Evolutionary conservation across 1,140 invertebrate species (phyloP).

Genomic region (Drosophila seguyi): DNA sequence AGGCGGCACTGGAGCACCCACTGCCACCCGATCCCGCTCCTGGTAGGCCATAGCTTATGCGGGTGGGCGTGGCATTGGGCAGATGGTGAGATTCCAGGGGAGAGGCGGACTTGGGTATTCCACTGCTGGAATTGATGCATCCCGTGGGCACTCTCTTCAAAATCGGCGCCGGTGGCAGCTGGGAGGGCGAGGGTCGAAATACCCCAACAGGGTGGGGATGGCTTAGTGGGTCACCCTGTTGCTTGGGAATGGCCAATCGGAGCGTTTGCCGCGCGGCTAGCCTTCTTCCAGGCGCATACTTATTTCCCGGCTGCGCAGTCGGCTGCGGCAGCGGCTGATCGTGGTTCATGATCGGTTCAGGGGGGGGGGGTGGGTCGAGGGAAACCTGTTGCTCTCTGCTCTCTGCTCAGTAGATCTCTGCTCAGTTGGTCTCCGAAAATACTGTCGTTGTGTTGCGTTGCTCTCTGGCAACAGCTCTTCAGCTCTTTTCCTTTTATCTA

Average conservation of each 20-base stretch:
- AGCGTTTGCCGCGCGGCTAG: slow-evolving; percentile 80
- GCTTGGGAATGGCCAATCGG: slow-evolving; percentile 80
- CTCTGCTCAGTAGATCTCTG: too few relatives aligned
- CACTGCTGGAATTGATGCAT: slow-evolving; percentile 21
- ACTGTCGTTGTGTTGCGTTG: background rate
- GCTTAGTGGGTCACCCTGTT: slow-evolving; percentile 61
- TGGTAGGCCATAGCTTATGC: slow-evolving; percentile 32
- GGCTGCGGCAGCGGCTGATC: slow-evolving; percentile 17
- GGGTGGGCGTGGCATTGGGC: slow-evolving; percentile 75
- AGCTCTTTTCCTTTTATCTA: background rate
- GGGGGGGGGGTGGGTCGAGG: background rate
- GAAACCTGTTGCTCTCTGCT: slow-evolving; percentile 15
- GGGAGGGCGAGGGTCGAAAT: slow-evolving; percentile 74
- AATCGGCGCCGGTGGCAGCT: slow-evolving; percentile 77
- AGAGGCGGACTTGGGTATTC: slow-evolving; percentile 75
- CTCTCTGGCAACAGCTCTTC: background rate
- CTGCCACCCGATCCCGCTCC: slow-evolving; percentile 7
- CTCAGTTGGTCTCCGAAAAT: slow-evolving; percentile 1
- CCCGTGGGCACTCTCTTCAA: slow-evolving; percentile 53
- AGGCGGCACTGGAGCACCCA: slow-evolving; percentile 39
- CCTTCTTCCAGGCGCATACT: slow-evolving; percentile 83
- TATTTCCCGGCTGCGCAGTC: slow-evolving; percentile 50
- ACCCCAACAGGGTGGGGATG: slow-evolving; percentile 38
- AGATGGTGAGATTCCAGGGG: slow-evolving; percentile 77
- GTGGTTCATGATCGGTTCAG: slow-evolving; percentile 59